Percentiles rank a stretch among this genome's conserved stretches.
These are phyloP conservation scores for Dusona sp. DNA, from an alignment of 2,888 invertebrate genomes.

Conservation along the genomic window DNA sequence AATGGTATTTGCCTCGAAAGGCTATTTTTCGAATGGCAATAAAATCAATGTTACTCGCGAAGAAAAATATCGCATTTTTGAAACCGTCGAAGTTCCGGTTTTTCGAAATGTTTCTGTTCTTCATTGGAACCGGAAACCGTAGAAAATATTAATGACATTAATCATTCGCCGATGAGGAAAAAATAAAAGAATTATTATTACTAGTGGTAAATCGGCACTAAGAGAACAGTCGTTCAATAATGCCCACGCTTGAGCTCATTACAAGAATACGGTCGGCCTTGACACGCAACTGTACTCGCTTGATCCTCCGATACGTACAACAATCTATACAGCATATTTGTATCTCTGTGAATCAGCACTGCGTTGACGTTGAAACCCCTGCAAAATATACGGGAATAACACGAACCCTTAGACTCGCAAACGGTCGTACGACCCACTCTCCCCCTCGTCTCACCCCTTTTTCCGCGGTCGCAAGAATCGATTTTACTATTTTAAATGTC, in stretches of 20 bases:
- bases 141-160: neutral
- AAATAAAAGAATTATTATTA: conserved; percentile 8
- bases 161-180: neutral
- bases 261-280: conserved; percentile 52
- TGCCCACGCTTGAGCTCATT: conserved; percentile 52
- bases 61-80: neutral
- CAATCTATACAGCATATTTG: conserved; percentile 24
- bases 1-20: conserved; percentile 2
- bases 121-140: neutral
- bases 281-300: conserved; percentile 59
- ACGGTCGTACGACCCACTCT: neutral
- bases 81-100: neutral
- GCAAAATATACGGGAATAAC: conserved; percentile 1
- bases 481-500: conserved; percentile 9
- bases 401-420: conserved; percentile 10
- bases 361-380: conserved; percentile 27
- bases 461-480: neutral
- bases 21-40: neutral
- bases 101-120: neutral
- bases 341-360: conserved; percentile 50
- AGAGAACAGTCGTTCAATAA: conserved; percentile 33
- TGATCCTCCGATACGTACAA: conserved; percentile 44
- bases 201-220: neutral
- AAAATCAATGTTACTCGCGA: neutral
- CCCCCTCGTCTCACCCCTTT: neutral